A percentile compares a stretch with the other conserved stretches of the same genome.
These are phyloP conservation scores for Drosophila fuyamai DNA, from an alignment of 1,140 invertebrate species.

Conservation along the genomic window DNA sequence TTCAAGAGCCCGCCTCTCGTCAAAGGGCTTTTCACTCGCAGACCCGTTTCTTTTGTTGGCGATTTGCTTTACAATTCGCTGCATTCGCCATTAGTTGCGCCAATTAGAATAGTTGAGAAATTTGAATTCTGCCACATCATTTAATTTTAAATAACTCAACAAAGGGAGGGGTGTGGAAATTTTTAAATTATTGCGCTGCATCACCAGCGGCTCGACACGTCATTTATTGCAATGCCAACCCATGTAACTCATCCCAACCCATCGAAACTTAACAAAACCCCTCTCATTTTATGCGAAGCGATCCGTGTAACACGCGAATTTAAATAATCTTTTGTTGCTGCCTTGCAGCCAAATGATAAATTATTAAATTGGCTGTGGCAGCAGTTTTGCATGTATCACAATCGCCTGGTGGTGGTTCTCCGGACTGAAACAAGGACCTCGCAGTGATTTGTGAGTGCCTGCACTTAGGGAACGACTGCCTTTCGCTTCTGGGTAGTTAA, in stretches of 20 bases:
- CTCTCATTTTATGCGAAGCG: slow-evolving; percentile 24
- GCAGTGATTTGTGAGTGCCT: slow-evolving; percentile 63
- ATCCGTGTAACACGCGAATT: slow-evolving; percentile 71
- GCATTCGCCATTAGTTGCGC: slow-evolving; percentile 70
- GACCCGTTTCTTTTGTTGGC: slow-evolving; percentile 25
- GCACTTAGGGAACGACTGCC: slow-evolving; percentile 41
- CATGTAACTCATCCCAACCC: slow-evolving; percentile 6
- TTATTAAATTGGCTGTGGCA: slow-evolving; percentile 83
- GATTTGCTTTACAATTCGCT: slow-evolving; percentile 69
- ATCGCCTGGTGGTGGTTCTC: slow-evolving; percentile 29
- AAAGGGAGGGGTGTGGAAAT: slow-evolving; percentile 55
- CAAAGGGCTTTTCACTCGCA: slow-evolving; percentile 49
- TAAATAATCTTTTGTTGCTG: slow-evolving; percentile 83
- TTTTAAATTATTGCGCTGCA: slow-evolving; percentile 77
- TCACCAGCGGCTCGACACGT: slow-evolving; percentile 54
- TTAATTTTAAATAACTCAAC: slow-evolving; percentile 80
- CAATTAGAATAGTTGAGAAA: slow-evolving; percentile 80
- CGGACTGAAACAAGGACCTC: slow-evolving; percentile 8
- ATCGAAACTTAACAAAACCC: background rate
- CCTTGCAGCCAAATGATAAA: slow-evolving; percentile 83
- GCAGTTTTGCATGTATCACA: slow-evolving; percentile 68
- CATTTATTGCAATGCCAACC: slow-evolving; percentile 42
- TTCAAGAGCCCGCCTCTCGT: slow-evolving; percentile 46
- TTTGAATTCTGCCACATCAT: slow-evolving; percentile 84
- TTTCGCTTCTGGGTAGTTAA: slow-evolving; percentile 61